phyloP scores from a whole-genome alignment of 2,888 invertebrate genomes.

The Brachyopa scutellaris region DNA sequence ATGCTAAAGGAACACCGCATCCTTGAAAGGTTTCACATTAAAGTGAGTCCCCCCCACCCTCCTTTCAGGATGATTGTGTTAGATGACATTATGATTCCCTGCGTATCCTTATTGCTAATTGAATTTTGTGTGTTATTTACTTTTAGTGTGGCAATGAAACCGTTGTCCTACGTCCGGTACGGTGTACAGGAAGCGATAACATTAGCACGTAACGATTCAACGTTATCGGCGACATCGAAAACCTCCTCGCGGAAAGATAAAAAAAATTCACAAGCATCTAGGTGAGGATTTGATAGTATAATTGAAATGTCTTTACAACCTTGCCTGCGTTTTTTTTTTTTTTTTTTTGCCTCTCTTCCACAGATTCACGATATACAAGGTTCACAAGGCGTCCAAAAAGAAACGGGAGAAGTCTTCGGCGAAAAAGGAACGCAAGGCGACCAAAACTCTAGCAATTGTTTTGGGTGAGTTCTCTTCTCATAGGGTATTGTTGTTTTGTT shows the following conservation, averaged over 20 bases:
- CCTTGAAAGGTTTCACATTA: constrained; percentile 6
- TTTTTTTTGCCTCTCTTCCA: constrained; percentile 33
- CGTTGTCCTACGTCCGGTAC: constrained; percentile 81
- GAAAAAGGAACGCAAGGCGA: constrained; percentile 97
- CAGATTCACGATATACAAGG: constrained; percentile 95
- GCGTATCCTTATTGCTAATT: constrained; percentile 24
- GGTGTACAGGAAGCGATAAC: constrained; percentile 82
- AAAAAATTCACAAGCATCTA: constrained; percentile 82
- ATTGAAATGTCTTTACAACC: constrained; percentile 41
- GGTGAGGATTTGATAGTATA: constrained; percentile 75
- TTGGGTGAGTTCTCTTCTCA: constrained; percentile 89
- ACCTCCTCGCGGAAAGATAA: constrained; percentile 82
- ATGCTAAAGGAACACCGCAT: too few species aligned
- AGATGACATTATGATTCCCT: constrained; percentile 2
- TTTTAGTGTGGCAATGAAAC: constrained; percentile 86
- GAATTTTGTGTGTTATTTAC: constrained; percentile 35
- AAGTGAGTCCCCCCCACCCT: background rate
- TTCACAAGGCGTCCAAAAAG: constrained; percentile 96
- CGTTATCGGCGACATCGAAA: constrained; percentile 84
- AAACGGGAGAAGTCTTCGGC: constrained; percentile 96
- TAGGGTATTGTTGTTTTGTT: too few species aligned
- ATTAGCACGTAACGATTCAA: constrained; percentile 82
- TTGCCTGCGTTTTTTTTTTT: too few species aligned
- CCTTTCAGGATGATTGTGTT: background rate
- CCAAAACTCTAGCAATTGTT: constrained; percentile 98